These are phyloP conservation scores for Anneissia japonica DNA, from an alignment of 35 echinoderm and acorn worm species.

Conservation along the genomic window DNA sequence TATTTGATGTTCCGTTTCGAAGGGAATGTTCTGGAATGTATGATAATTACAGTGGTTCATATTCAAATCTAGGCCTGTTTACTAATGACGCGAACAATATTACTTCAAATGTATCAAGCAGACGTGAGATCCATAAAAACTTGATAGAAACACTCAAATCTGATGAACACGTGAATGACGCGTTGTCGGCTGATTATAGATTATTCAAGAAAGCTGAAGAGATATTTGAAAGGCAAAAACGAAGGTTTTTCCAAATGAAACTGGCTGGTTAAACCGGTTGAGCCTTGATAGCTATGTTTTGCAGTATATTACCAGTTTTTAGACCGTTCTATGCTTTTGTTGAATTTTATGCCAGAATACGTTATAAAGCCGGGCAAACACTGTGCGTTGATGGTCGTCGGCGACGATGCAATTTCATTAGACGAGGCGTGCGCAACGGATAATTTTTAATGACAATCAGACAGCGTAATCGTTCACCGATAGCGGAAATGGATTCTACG, in stretches of 20 bases:
- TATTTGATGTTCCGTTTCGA: constrained; percentile 57
- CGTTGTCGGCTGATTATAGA: constrained; percentile 38
- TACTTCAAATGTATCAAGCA: background rate
- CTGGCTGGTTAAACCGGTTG: too few species aligned
- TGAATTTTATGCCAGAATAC: too few species aligned
- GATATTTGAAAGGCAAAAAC: constrained; percentile 66
- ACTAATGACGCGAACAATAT: constrained; percentile 15
- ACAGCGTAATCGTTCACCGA: too few species aligned
- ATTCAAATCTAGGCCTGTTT: background rate
- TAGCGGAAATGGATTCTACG: too few species aligned
- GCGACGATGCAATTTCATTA: too few species aligned
- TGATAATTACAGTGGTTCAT: constrained; percentile 44
- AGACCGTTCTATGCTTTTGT: too few species aligned
- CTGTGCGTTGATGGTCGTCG: too few species aligned
- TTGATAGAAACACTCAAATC: constrained; percentile 36
- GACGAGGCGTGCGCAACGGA: too few species aligned
- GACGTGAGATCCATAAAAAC: constrained; percentile 7
- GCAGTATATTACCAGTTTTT: too few species aligned
- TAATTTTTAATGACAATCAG: too few species aligned
- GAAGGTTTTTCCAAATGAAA: background rate
- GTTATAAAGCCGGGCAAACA: too few species aligned
- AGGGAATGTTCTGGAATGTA: constrained; percentile 47
- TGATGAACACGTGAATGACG: constrained; percentile 41
- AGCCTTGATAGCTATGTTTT: too few species aligned
- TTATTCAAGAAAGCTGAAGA: constrained; percentile 59